Evolutionary conservation across 2,797 vertebrate genomes (phyloP), one percentile per base, ranked within the genome.

Genomic region (Danio albolineatus): DNA sequence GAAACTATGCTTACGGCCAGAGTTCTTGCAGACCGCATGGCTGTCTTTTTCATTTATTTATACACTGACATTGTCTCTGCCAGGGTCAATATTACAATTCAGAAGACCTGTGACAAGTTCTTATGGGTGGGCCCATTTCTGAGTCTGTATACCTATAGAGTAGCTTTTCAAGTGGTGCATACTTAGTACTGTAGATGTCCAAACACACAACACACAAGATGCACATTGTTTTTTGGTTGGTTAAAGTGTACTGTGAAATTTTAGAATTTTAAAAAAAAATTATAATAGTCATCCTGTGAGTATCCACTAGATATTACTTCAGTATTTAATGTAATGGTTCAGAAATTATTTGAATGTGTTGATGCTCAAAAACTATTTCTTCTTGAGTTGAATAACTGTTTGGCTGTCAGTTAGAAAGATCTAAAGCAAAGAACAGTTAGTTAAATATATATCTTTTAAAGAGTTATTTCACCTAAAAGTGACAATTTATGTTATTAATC

Each of bases 31-130:
- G 61, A 74, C 44, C 73, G 48, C 62, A 78, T 61, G 61, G 28
- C 73, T 59, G 70, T 61, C 76, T 36, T 65, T 60, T 66, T 80
- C 77, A 78, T 74, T 75, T 82, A 80, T 84, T 75, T 57, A 86
- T 76, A 54, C 5, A 19, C 49, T 76, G 78, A 57, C 38, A n/a
- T 49, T 78, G 57, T 43, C 53, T 78, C 17, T 56, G 39, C 10
- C 46, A 75, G 73, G 21, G 16, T 62, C 36, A 51, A 17, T 10
- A 4, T 10, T 51, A 61, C 62, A 75, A 61, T 62, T 75, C 46
- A 61, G 9, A 49, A 28, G 49, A 48, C 51, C n/a, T 56, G 10
- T 57, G 19, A 44, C 14, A 28, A n/a, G 43, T 13, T 73, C 57
- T 46, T 46, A 46, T n/a, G 39, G 19, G 2, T 44, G 38, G 38